These are phyloP conservation scores for Metalampra italica DNA, from an alignment of 2,888 invertebrate genomes.

Conservation along the genomic window DNA sequence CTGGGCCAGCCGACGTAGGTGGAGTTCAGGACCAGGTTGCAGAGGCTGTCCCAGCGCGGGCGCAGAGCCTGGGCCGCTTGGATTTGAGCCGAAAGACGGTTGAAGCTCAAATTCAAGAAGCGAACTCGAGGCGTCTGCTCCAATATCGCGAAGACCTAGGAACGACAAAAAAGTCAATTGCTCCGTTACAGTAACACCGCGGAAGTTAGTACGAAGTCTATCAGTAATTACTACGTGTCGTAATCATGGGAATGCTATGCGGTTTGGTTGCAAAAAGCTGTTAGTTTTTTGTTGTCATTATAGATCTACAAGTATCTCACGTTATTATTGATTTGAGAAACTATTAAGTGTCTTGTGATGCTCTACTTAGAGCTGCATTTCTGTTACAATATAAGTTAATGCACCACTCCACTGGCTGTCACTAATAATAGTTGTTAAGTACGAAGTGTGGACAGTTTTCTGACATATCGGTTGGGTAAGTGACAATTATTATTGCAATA, in stretches of 20 bases:
- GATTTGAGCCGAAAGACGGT: conserved; percentile 86
- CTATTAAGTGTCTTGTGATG: background rate
- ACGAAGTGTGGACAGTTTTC: no score
- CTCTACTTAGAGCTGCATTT: background rate
- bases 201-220: conserved; percentile 2
- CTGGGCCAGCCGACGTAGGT: conserved; percentile 92
- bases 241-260: conserved; percentile 27
- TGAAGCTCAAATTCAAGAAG: conserved; percentile 95
- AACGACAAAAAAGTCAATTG: conserved; percentile 19
- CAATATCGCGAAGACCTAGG: conserved; percentile 89
- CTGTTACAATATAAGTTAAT: no score
- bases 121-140: conserved; percentile 92
- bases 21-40: conserved; percentile 91
- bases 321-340: conserved; percentile 4
- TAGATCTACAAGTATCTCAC: background rate
- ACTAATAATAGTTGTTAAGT: no score
- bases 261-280: background rate
- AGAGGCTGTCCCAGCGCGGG: conserved; percentile 80
- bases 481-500: background rate
- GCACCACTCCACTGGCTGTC: no score
- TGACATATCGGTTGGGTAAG: background rate
- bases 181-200: conserved; percentile 9
- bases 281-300: conserved; percentile 15
- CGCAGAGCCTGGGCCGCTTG: conserved; percentile 72
- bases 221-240: conserved; percentile 28